Evolutionary conservation across 2,888 invertebrate species (phyloP), one percentile per base, ranked within the genome.

Genomic region (Leucoptera coffeella): DNA sequence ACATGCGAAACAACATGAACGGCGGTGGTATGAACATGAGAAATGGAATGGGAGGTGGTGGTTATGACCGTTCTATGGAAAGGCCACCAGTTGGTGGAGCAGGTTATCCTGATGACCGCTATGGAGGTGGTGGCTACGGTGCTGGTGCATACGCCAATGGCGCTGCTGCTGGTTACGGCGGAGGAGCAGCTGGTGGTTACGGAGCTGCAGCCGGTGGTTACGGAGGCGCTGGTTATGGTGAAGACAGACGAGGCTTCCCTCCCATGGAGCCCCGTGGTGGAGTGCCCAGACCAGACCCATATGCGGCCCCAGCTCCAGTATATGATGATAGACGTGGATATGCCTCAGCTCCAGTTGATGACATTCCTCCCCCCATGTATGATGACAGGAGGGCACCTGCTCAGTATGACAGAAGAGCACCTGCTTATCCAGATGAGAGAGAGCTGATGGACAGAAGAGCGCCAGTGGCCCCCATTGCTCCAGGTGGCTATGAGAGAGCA

Each of bases 61-160:
- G 32, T 4, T 59, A 57, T 40, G 62, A 59, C 27, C 56, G 61
- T 33, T 43, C 45, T 15, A 43, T 45, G 17, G 65, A 53, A 27
- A 38, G 57, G 20, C 47, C 54, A n/a, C 43, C 40, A 17, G n/a
- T n/a, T n/a, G n/a, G n/a, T n/a, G 35, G 35, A 31, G 42, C 38
- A 29, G 47, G 39, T 10, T 47, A 43, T 25, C 61, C 62, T 32
- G 69, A 65, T 30, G 69, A 67, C 37, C 50, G 67, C 14, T 62
- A 67, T 46, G 55, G 50, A 31, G 55, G 60, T 2, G 60, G 60
- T 36, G 64, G 64, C 12, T n/a, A n/a, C n/a, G n/a, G n/a, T n/a
- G n/a, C n/a, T n/a, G 67, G 59, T 3, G 69, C 65, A 32, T 64
- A 69, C 38, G 42, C 67, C 12, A 59, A 67, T 22, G 62, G 67